Evolutionary conservation across 2,888 invertebrate species (phyloP).

Genomic region (Agrotis exclamationis): DNA sequence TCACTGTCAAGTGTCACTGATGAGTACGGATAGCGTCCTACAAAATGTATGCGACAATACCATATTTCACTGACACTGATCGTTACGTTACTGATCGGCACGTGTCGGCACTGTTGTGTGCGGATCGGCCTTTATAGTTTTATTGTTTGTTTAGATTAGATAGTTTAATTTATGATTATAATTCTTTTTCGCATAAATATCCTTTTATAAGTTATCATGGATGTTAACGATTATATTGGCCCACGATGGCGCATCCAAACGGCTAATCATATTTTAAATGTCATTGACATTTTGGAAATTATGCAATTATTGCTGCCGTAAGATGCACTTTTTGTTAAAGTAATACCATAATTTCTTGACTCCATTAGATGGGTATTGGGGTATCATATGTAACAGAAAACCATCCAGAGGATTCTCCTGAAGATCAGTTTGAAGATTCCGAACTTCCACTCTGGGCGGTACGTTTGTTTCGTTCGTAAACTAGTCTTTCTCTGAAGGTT

Average conservation of each 20-base stretch:
- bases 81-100: too few species aligned
- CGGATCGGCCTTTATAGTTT: too few species aligned
- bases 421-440: background rate
- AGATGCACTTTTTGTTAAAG: background rate
- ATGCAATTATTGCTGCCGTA: background rate
- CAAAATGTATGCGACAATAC: too few species aligned
- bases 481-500: background rate
- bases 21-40: too few species aligned
- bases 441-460: background rate
- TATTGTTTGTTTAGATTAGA: too few species aligned
- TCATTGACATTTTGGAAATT: background rate
- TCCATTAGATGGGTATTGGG: background rate
- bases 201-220: background rate
- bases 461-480: conserved; percentile 4
- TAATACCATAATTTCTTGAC: background rate
- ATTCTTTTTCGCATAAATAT: too few species aligned
- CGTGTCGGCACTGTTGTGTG: too few species aligned
- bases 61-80: too few species aligned
- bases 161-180: too few species aligned
- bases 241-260: background rate
- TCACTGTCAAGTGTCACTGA: too few species aligned
- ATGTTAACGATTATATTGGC: too few species aligned
- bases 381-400: background rate
- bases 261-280: background rate
- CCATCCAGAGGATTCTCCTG: too few species aligned